phyloP scores from a whole-genome alignment of 2,113 vertebrate species.

The Brachyhypopomus gauderio region DNA sequence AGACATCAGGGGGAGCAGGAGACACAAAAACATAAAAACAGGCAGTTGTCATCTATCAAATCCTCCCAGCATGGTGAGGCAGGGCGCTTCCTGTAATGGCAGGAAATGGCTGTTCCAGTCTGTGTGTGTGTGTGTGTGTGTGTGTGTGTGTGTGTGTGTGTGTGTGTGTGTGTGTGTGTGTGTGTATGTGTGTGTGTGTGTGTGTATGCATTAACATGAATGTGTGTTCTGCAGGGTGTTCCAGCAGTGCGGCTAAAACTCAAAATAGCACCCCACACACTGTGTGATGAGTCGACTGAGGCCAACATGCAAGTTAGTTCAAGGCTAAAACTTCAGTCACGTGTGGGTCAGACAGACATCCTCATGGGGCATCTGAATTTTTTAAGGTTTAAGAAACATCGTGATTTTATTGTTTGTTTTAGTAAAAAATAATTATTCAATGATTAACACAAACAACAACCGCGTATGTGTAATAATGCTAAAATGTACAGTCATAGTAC shows the following conservation, averaged over 20 bases:
- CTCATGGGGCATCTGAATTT: no score
- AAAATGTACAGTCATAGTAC: no score
- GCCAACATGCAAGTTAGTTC: not conserved
- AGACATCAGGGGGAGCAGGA: no score
- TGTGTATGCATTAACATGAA: not conserved
- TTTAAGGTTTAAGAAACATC: no score
- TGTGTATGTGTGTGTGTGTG: not conserved
- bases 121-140: not conserved
- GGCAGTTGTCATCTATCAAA: not conserved
- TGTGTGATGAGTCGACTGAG: not conserved
- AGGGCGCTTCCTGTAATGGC: not conserved
- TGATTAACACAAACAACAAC: not conserved
- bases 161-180: slow-evolving; percentile 3
- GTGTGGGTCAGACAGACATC: not conserved
- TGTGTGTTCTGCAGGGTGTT: slow-evolving; percentile 8
- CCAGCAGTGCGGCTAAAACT: not conserved
- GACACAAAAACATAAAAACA: not conserved
- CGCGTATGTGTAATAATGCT: not conserved
- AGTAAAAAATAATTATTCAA: no score
- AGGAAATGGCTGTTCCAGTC: not conserved
- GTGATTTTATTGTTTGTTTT: no score
- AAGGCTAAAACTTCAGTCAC: not conserved
- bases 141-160: not conserved
- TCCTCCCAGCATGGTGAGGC: not conserved
- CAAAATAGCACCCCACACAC: not conserved